These are phyloP conservation scores for Gerris buenoi DNA, from an alignment of 1,140 invertebrate species.

Conservation along the genomic window DNA sequence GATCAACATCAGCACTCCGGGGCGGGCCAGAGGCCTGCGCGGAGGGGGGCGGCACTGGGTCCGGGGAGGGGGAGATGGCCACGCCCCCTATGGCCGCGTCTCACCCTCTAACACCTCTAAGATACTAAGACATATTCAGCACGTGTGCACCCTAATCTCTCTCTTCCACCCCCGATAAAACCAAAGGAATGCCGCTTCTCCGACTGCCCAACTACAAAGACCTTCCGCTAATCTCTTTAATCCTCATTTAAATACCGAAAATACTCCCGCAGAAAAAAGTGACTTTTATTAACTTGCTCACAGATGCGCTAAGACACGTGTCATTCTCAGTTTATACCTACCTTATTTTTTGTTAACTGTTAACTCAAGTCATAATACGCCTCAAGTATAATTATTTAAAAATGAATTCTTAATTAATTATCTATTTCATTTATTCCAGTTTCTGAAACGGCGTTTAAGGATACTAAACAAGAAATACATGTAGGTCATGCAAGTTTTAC, in stretches of 20 bases:
- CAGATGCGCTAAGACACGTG: too few relatives aligned
- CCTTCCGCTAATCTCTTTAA: background rate
- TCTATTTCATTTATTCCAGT: too few relatives aligned
- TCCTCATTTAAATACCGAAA: background rate
- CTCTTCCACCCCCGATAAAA: background rate
- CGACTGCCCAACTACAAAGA: background rate
- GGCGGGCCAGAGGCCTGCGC: background rate
- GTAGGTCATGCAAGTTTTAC: too few relatives aligned
- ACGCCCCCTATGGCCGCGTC: conserved; percentile 7
- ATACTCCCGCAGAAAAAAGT: too few relatives aligned
- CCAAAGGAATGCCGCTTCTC: background rate
- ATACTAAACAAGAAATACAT: too few relatives aligned
- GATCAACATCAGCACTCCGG: conserved; percentile 18
- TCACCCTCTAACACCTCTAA: conserved; percentile 7
- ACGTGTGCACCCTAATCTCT: background rate
- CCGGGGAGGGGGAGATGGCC: conserved; percentile 11
- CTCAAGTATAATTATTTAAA: too few relatives aligned
- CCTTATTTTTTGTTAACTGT: too few relatives aligned
- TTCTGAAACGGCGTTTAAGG: too few relatives aligned
- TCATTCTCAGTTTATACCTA: too few relatives aligned
- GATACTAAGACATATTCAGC: background rate
- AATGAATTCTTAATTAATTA: too few relatives aligned
- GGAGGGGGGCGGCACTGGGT: background rate
- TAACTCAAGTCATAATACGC: too few relatives aligned
- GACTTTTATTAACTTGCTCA: too few relatives aligned